Evolutionary conservation across 2,797 vertebrate genomes (phyloP), one percentile per base, ranked within the genome.

Genomic region (Poeciliopsis paucimaculata): DNA sequence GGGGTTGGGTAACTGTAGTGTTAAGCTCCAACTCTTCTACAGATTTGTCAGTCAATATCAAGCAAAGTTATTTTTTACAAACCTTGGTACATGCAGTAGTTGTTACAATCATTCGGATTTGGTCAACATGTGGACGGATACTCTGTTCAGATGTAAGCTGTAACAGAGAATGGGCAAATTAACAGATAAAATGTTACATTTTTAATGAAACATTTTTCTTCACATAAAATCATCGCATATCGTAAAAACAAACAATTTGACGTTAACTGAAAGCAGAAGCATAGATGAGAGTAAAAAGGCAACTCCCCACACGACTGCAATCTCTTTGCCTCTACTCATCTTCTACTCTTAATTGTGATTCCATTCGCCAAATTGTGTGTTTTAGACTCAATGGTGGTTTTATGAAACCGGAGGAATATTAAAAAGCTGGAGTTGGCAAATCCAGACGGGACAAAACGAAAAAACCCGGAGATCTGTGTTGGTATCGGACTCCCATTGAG

Each of bases 401-500:
- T 2, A 62, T 31, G 60, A 74, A 72, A 57, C 53, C 5, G 53
- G 53, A 28, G 28, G 28, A 64, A 36, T 64, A 64, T 36, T 23
- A 66, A 23, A 31, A 66, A 20, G 16, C 60, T 9, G 31, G 62
- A 66, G 7, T 23, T 39, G 23, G 9, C 11, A n/a, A 10, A 43
- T 5, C 11, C 26, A n/a, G 39, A 13, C 0, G 11, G 64, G 39
- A 43, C 66, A 70, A 10, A 41, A 23, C 23, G 26, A 13, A 12
- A 41, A 39, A 66, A 26, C 43, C 23, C 26, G 5, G 64, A n/a
- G 39, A n/a, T 43, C 39, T 43, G 13, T 55, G 36, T 16, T 2
- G 49, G 2, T 15, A 15, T 70, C 7, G 0, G 6, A 86, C 72
- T 88, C 73, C 11, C 45, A 79, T 81, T 80, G 86, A 47, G 31